Conservation (phyloP, 2,797 vertebrate genomes). For the Poecile montanus region DNA sequence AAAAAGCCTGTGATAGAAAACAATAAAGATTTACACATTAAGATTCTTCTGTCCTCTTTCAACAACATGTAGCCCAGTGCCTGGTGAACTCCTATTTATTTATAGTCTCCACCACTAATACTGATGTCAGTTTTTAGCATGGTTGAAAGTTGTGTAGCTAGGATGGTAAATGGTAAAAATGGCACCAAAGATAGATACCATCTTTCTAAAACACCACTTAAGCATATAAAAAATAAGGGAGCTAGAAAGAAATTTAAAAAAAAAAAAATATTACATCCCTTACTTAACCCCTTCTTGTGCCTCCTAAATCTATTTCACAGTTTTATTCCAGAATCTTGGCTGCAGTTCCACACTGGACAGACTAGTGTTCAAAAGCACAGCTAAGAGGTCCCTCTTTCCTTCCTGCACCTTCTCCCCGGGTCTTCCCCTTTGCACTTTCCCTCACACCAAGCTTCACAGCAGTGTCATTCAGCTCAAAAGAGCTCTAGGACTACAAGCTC, state of each 20-base stretch:
- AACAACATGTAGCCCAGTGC: accelerated
- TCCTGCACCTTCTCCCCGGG: not conserved
- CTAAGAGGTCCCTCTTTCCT: not conserved
- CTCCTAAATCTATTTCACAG: not conserved
- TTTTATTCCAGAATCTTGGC: not conserved
- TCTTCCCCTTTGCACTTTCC: not conserved
- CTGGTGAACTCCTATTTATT: not conserved
- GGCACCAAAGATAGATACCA: not conserved
- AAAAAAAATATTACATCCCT: not conserved
- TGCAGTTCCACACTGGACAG: not conserved
- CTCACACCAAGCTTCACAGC: not conserved
- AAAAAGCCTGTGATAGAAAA: not conserved
- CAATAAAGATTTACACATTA: not conserved
- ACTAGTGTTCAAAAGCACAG: not conserved
- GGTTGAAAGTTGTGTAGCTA: not conserved
- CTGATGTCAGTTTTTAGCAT: not conserved
- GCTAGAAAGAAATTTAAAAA: not conserved
- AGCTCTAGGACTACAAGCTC: not conserved
- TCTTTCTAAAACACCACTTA: not conserved
- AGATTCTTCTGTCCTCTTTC: not conserved
- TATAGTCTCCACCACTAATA: not conserved
- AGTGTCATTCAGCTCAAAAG: not conserved
- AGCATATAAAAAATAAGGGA: not conserved
- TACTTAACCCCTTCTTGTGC: not conserved
- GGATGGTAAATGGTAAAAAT: not conserved